Percentiles rank a stretch among this genome's conserved stretches.
phyloP scores from a whole-genome alignment of 2,113 vertebrate species.

The Sarotherodon lohbergeri region DNA sequence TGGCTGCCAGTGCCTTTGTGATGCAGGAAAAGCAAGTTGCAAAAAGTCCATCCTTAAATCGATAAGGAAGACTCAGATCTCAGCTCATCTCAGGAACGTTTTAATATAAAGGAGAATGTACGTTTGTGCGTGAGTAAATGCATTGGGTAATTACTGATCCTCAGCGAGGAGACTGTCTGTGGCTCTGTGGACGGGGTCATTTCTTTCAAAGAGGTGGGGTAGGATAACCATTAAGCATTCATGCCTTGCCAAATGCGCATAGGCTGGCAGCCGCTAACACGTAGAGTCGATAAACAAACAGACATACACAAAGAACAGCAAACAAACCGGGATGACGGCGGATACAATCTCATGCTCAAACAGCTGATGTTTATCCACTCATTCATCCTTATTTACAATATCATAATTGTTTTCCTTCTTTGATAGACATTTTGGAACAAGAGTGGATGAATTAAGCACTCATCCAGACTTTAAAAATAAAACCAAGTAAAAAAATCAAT shows the following conservation, averaged over 20 bases:
- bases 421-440: not conserved
- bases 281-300: slow-evolving; percentile 54
- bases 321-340: slow-evolving; percentile 40
- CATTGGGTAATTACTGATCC: slow-evolving; percentile 60
- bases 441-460: not conserved
- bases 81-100: slow-evolving; percentile 2
- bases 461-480: not conserved
- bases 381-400: slow-evolving; percentile 47
- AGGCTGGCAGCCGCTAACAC: slow-evolving; percentile 42
- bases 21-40: slow-evolving; percentile 37
- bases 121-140: slow-evolving; percentile 10
- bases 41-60: slow-evolving; percentile 47
- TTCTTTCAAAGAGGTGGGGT: slow-evolving; percentile 54
- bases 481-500: not conserved
- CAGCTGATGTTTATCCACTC: slow-evolving; percentile 57
- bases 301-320: slow-evolving; percentile 33
- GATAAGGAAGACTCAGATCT: slow-evolving; percentile 38
- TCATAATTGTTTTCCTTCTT: slow-evolving; percentile 3
- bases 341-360: slow-evolving; percentile 58
- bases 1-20: slow-evolving; percentile 26
- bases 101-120: slow-evolving; percentile 1
- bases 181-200: slow-evolving; percentile 39
- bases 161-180: slow-evolving; percentile 40
- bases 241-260: slow-evolving; percentile 51
- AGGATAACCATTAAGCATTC: slow-evolving; percentile 69